Percentiles rank a stretch among this genome's conserved stretches.
These are phyloP conservation scores for Ophion ellenae DNA, from an alignment of 2,888 invertebrate genomes.

Conservation along the genomic window DNA sequence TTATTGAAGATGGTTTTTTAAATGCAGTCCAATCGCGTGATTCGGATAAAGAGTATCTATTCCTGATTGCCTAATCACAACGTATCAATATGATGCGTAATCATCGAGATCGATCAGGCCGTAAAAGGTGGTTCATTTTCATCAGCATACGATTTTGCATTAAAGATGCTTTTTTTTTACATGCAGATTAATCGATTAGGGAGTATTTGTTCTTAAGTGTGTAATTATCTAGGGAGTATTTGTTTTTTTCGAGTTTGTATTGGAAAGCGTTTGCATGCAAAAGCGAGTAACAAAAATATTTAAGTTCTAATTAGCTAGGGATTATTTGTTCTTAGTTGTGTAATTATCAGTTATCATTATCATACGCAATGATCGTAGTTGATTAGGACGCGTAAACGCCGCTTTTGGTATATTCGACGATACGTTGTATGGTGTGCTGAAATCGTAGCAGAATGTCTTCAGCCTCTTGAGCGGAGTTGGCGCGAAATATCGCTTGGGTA, in stretches of 20 bases:
- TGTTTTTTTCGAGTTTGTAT: background rate
- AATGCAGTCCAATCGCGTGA: too few relatives aligned
- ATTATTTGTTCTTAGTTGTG: background rate
- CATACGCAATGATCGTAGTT: background rate
- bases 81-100: too few relatives aligned
- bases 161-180: background rate
- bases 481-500: slow-evolving; percentile 75
- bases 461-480: slow-evolving; percentile 71
- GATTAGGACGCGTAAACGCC: slow-evolving; percentile 55
- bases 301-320: too few relatives aligned
- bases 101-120: too few relatives aligned
- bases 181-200: background rate
- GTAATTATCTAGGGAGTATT: background rate
- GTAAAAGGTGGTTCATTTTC: too few relatives aligned
- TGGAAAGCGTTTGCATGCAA: too few relatives aligned
- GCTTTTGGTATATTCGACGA: slow-evolving; percentile 75
- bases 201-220: background rate
- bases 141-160: too few relatives aligned
- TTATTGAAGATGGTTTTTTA: too few relatives aligned
- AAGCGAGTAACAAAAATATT: too few relatives aligned
- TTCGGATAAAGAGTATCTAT: too few relatives aligned
- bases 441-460: slow-evolving; percentile 71
- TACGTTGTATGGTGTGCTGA: slow-evolving; percentile 73
- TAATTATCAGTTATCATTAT: background rate
- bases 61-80: too few relatives aligned